Conservation (phyloP, 2,113 vertebrate genomes). For the Archocentrus centrarchus region DNA sequence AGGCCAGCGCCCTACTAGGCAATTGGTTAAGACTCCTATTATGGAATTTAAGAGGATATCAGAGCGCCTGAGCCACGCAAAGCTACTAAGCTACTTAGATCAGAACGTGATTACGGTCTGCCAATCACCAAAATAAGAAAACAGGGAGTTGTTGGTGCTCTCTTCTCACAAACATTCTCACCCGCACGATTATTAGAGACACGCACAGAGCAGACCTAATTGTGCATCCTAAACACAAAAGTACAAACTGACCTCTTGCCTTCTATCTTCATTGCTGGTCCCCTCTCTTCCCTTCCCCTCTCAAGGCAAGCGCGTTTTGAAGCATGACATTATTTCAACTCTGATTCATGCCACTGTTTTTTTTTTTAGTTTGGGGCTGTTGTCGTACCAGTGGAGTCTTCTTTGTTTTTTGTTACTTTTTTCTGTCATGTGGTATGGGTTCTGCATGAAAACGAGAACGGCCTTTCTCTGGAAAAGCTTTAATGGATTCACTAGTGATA, state of each 20-base stretch:
- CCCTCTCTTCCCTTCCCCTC: not conserved
- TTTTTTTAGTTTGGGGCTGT: slow-evolving; percentile 64
- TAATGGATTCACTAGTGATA: slow-evolving; percentile 26
- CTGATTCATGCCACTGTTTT: slow-evolving; percentile 68
- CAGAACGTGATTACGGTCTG: slow-evolving; percentile 71
- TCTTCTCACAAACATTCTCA: slow-evolving; percentile 31
- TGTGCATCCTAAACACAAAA: slow-evolving; percentile 27
- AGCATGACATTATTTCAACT: slow-evolving; percentile 80
- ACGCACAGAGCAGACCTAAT: slow-evolving; percentile 11
- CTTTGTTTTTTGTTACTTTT: slow-evolving; percentile 54
- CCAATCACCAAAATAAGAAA: slow-evolving; percentile 71
- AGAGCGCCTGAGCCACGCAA: slow-evolving; percentile 65
- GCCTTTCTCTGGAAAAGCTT: slow-evolving; percentile 36
- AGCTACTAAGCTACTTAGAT: slow-evolving; percentile 80
- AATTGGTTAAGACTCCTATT: slow-evolving; percentile 76
- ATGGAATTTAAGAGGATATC: slow-evolving; percentile 74
- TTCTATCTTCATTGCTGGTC: slow-evolving; percentile 15
- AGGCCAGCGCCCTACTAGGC: slow-evolving; percentile 58
- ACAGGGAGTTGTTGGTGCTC: slow-evolving; percentile 33
- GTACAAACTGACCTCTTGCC: slow-evolving; percentile 37
- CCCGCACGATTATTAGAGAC: not conserved
- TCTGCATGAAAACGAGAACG: slow-evolving; percentile 72
- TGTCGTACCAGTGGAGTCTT: slow-evolving; percentile 56
- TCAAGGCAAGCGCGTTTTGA: slow-evolving; percentile 69
- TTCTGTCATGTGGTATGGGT: slow-evolving; percentile 76